Conservation (phyloP, 2,797 vertebrate species). For the Mycteria americana region DNA sequence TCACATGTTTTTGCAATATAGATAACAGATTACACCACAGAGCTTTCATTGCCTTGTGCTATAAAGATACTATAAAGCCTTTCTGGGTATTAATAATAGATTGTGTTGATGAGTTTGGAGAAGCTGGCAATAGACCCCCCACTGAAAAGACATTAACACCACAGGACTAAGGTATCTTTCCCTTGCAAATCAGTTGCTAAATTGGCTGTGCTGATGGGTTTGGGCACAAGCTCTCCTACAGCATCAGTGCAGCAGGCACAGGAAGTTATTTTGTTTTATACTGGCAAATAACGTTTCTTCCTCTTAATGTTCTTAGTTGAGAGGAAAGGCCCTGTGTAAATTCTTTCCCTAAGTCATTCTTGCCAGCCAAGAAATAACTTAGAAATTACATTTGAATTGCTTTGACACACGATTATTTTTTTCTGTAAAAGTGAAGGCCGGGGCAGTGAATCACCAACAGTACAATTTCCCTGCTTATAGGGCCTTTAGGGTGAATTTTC, state of each 20-base stretch:
- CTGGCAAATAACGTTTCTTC: constrained; percentile 53
- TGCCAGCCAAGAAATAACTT: constrained; percentile 51
- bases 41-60: constrained; percentile 73
- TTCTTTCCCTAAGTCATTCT: constrained; percentile 52
- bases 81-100: constrained; percentile 85
- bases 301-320: constrained; percentile 38
- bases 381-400: constrained; percentile 50
- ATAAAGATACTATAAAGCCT: constrained; percentile 75
- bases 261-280: constrained; percentile 68
- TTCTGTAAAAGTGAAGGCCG: constrained; percentile 11
- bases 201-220: constrained; percentile 67
- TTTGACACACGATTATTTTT: constrained; percentile 53
- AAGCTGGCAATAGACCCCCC: constrained; percentile 83
- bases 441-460: constrained; percentile 20
- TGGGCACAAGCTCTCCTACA: constrained; percentile 26
- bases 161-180: constrained; percentile 71
- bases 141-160: constrained; percentile 79
- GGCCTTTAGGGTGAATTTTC: constrained; percentile 52
- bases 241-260: constrained; percentile 39
- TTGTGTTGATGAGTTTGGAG: constrained; percentile 84
- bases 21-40: constrained; percentile 77
- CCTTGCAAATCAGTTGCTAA: constrained; percentile 78
- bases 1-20: constrained; percentile 77
- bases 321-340: constrained; percentile 38
- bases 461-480: constrained; percentile 10